These are phyloP conservation scores for Aquatica leii DNA, from an alignment of 2,888 invertebrate genomes.

Conservation along the genomic window DNA sequence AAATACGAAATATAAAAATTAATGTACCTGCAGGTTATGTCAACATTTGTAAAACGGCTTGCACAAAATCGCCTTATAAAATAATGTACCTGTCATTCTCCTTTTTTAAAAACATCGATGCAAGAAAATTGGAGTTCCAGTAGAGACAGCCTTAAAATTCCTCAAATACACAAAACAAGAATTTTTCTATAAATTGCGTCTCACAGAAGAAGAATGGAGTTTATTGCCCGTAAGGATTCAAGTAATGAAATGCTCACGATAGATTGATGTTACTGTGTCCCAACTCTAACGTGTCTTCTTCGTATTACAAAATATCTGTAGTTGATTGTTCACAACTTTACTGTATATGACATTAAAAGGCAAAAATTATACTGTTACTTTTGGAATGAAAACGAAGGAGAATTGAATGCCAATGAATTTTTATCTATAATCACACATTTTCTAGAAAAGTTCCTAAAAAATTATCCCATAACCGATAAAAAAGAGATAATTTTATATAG, in stretches of 20 bases:
- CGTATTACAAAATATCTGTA: slow-evolving; percentile 41
- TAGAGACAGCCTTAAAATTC: background rate
- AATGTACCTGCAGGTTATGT: slow-evolving; percentile 40
- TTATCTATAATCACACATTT: slow-evolving; percentile 33
- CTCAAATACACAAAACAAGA: slow-evolving; percentile 21
- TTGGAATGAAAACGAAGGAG: slow-evolving; percentile 41
- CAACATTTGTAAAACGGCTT: slow-evolving; percentile 36
- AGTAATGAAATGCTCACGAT: background rate
- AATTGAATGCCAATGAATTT: slow-evolving; percentile 37
- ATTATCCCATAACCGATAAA: background rate
- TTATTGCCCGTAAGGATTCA: slow-evolving; percentile 19
- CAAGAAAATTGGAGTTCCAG: slow-evolving; percentile 23
- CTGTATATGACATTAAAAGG: slow-evolving; percentile 37
- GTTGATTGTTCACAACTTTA: slow-evolving; percentile 43
- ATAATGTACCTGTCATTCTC: slow-evolving; percentile 29
- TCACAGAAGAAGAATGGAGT: slow-evolving; percentile 28
- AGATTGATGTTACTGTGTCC: slow-evolving; percentile 22
- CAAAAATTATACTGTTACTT: slow-evolving; percentile 37
- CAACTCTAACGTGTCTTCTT: slow-evolving; percentile 22
- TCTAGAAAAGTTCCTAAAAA: background rate
- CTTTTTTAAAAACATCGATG: slow-evolving; percentile 27
- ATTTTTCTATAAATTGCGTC: slow-evolving; percentile 37
- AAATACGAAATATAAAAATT: slow-evolving; percentile 33
- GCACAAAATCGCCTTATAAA: slow-evolving; percentile 37
- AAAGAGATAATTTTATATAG: slow-evolving; percentile 43